phyloP scores from a whole-genome alignment of 2,797 vertebrate species.

The Lerista edwardsae region DNA sequence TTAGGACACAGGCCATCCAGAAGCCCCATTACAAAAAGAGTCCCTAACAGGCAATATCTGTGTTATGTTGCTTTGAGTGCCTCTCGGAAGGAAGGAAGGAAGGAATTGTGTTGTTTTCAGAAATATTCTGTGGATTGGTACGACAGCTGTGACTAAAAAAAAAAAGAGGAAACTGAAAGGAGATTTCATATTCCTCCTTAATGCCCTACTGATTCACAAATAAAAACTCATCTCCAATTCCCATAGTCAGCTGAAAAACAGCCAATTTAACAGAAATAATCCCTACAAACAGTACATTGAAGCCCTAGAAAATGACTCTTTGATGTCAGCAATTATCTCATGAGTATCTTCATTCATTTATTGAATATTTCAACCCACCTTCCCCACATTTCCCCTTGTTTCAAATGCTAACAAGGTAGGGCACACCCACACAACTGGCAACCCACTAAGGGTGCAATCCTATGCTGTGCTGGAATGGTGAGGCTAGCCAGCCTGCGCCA shows the following conservation, averaged over 20 bases:
- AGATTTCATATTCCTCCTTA: not conserved
- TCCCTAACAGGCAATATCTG: too few species aligned
- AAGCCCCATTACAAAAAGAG: not conserved
- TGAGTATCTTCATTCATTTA: not conserved
- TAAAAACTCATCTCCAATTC: not conserved
- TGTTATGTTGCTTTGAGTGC: not conserved
- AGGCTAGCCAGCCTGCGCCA: too few species aligned
- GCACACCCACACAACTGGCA: not conserved
- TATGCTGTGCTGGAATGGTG: too few species aligned
- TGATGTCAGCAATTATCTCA: not conserved
- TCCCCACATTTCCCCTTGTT: too few species aligned
- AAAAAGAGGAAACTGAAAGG: not conserved
- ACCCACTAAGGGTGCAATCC: not conserved
- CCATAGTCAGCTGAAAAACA: not conserved
- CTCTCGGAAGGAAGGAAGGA: not conserved
- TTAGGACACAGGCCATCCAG: not conserved
- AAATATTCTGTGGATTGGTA: not conserved
- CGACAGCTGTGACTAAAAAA: not conserved
- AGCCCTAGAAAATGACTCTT: not conserved
- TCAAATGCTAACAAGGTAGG: not conserved
- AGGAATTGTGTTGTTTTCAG: not conserved
- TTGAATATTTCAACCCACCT: too few species aligned
- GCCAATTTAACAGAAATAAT: not conserved
- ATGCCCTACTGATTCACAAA: not conserved
- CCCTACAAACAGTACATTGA: too few species aligned